A percentile compares a stretch with the other conserved stretches of the same genome.
These are phyloP conservation scores for Ophiodon elongatus DNA, from an alignment of 2,113 vertebrate genomes.

Conservation along the genomic window DNA sequence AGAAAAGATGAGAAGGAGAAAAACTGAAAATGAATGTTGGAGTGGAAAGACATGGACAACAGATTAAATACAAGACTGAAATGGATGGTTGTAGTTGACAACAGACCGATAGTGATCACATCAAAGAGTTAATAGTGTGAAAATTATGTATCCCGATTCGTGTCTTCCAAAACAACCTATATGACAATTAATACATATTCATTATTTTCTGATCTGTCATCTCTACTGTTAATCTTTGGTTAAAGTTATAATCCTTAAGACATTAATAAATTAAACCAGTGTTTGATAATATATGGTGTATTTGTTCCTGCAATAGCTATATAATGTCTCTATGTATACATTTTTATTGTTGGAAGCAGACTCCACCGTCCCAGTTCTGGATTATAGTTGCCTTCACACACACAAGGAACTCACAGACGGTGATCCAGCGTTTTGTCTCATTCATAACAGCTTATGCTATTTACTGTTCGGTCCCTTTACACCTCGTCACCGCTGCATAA, in stretches of 20 bases:
- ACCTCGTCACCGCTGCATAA: background rate
- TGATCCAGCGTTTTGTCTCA: too few species aligned
- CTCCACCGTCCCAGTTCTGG: background rate
- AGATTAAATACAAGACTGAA: background rate
- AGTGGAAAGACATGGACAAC: background rate
- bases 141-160: background rate
- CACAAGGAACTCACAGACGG: background rate
- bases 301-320: too few species aligned
- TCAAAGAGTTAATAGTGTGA: background rate
- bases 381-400: background rate
- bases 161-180: background rate
- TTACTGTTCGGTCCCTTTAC: background rate
- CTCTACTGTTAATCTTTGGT: background rate
- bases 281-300: background rate
- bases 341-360: background rate
- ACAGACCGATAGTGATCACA: background rate
- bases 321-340: background rate
- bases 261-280: background rate
- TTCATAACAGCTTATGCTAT: too few species aligned
- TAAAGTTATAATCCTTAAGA: background rate
- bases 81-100: background rate
- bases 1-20: slow-evolving; percentile 1
- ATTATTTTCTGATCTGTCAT: background rate
- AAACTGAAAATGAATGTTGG: background rate
- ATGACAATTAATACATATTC: background rate